These are phyloP conservation scores for Lucifuga dentata DNA, from an alignment of 2,113 vertebrate species.

Conservation along the genomic window DNA sequence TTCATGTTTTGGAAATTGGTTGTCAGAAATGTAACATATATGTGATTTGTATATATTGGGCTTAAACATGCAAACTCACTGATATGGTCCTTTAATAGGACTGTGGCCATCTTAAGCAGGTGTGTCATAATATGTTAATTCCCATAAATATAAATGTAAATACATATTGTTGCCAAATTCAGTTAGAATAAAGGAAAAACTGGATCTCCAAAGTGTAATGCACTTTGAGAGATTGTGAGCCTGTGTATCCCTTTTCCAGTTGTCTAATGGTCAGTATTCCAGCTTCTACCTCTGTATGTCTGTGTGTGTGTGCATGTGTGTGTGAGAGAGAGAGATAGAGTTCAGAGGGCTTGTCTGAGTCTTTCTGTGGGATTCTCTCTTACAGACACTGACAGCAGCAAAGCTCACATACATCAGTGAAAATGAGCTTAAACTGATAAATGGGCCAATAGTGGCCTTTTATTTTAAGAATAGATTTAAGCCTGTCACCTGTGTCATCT, in stretches of 20 bases:
- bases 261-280: constrained; percentile 66
- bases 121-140: too few relatives aligned
- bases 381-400: constrained; percentile 67
- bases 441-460: constrained; percentile 46
- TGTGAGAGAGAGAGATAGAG: constrained; percentile 58
- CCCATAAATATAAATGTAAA: too few relatives aligned
- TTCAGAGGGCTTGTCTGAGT: constrained; percentile 82
- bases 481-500: constrained; percentile 19
- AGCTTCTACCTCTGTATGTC: constrained; percentile 44
- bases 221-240: constrained; percentile 40
- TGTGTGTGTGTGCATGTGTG: constrained; percentile 7
- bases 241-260: constrained; percentile 47
- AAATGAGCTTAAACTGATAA: constrained; percentile 62
- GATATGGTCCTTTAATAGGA: too few relatives aligned
- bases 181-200: too few relatives aligned
- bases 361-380: constrained; percentile 68
- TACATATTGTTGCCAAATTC: too few relatives aligned
- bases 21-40: too few relatives aligned
- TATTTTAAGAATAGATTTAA: constrained; percentile 34
- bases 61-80: too few relatives aligned
- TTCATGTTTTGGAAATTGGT: too few relatives aligned
- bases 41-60: too few relatives aligned
- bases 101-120: too few relatives aligned
- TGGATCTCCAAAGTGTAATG: too few relatives aligned
- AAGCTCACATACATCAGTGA: constrained; percentile 62